Conservation (phyloP, 2,888 invertebrate species). For the Drosophila imparisetae region DNA sequence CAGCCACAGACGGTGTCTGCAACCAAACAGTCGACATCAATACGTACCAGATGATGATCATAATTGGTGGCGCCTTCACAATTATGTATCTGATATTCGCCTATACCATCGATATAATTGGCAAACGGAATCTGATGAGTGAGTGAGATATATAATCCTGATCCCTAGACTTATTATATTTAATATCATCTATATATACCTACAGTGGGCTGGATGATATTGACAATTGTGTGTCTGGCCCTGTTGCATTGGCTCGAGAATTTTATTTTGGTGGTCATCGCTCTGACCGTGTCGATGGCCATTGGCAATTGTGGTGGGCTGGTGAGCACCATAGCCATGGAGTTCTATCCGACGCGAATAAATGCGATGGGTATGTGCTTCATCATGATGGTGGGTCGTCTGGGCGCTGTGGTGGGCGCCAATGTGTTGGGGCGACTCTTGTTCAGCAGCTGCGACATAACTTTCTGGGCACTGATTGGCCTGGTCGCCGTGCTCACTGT, state of each 20-base stretch:
- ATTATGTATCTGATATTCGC: constrained; percentile 88
- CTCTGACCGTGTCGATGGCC: constrained; percentile 86
- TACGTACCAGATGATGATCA: constrained; percentile 88
- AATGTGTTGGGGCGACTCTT: constrained; percentile 77
- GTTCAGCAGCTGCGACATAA: constrained; percentile 66
- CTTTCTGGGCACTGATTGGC: constrained; percentile 69
- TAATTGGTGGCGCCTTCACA: constrained; percentile 88
- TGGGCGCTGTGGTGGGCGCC: constrained; percentile 82
- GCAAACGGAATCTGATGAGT: constrained; percentile 87
- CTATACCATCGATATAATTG: constrained; percentile 86
- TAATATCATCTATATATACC: background rate
- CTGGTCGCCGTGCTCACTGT: constrained; percentile 46
- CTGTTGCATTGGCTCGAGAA: constrained; percentile 87
- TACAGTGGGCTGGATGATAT: constrained; percentile 82
- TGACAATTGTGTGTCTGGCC: constrained; percentile 87
- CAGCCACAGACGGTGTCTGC: constrained; percentile 80
- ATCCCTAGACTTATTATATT: background rate
- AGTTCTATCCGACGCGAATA: constrained; percentile 87
- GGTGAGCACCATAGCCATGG: constrained; percentile 87
- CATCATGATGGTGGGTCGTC: constrained; percentile 82
- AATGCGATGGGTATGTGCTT: constrained; percentile 85
- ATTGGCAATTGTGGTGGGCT: constrained; percentile 87
- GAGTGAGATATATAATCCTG: background rate
- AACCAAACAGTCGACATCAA: constrained; percentile 86
- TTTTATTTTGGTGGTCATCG: constrained; percentile 87